phyloP scores from a whole-genome alignment of 1,140 invertebrate genomes.

The Thaumetopoea pityocampa region DNA sequence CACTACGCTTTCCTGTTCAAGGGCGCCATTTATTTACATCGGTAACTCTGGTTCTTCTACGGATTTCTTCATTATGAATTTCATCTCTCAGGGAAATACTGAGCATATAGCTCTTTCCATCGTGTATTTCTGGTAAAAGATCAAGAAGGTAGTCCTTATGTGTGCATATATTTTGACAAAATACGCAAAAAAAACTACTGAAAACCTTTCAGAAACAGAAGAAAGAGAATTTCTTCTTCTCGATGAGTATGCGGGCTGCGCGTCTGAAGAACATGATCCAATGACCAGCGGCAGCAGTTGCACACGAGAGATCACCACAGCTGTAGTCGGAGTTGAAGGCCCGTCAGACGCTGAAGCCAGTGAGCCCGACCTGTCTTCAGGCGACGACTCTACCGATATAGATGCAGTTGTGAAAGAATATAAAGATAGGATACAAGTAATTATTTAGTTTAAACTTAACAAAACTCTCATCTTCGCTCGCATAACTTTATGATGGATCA shows the following conservation, averaged over 20 bases:
- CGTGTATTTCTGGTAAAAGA: no score
- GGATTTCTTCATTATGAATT: no score
- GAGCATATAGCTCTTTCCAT: no score
- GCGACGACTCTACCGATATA: conserved; percentile 76
- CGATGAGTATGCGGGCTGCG: conserved; percentile 69
- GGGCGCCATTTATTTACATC: no score
- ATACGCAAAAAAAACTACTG: no score
- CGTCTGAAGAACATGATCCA: conserved; percentile 51
- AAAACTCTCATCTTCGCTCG: not conserved
- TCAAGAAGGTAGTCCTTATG: no score
- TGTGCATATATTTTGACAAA: not conserved
- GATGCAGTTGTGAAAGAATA: conserved; percentile 77
- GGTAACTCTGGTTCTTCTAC: no score
- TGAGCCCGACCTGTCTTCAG: conserved; percentile 60
- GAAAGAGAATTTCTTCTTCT: conserved; percentile 74
- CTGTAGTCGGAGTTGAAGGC: conserved; percentile 51
- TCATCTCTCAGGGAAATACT: no score
- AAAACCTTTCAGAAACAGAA: conserved; percentile 61
- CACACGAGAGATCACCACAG: conserved; percentile 48
- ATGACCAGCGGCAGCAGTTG: conserved; percentile 41
- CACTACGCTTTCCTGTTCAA: no score
- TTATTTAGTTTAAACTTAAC: not conserved
- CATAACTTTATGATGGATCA: no score
- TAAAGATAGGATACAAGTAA: conserved; percentile 74
- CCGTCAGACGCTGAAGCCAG: conserved; percentile 55